A percentile compares a stretch with the other conserved stretches of the same genome.
phyloP scores from a whole-genome alignment of 2,113 vertebrate genomes.

The Mungos mungo region DNA sequence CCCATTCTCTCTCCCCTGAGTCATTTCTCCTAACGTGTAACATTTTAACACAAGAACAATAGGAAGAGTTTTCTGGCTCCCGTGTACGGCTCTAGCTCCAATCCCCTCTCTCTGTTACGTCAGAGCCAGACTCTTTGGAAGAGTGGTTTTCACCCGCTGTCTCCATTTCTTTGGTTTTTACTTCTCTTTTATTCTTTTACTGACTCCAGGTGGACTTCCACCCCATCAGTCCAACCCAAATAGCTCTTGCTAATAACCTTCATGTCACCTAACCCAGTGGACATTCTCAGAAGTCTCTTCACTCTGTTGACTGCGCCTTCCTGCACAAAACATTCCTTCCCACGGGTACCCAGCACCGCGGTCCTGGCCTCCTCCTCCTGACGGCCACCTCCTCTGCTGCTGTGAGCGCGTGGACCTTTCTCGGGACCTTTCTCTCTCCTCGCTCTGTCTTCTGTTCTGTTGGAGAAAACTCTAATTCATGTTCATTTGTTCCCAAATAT shows the following conservation, averaged over 20 bases:
- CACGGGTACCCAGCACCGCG: too few species aligned
- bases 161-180: not conserved
- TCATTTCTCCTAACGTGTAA: not conserved
- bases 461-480: not conserved
- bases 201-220: not conserved
- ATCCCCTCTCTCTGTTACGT: not conserved
- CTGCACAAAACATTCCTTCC: not conserved
- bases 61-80: not conserved
- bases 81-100: fast-evolving
- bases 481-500: not conserved
- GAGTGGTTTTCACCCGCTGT: not conserved
- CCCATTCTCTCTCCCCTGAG: not conserved
- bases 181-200: not conserved
- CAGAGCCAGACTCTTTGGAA: not conserved
- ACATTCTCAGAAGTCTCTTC: not conserved
- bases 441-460: too few species aligned
- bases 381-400: fast-evolving
- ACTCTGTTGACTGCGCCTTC: fast-evolving
- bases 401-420: not conserved
- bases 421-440: not conserved
- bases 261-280: too few species aligned
- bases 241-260: not conserved
- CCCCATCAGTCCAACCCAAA: not conserved
- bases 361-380: not conserved
- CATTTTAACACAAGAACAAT: not conserved